Percentiles rank a stretch among this genome's conserved stretches.
Evolutionary conservation across 2,113 vertebrate species (phyloP).

Genomic region (Hippocampus abdominalis): DNA sequence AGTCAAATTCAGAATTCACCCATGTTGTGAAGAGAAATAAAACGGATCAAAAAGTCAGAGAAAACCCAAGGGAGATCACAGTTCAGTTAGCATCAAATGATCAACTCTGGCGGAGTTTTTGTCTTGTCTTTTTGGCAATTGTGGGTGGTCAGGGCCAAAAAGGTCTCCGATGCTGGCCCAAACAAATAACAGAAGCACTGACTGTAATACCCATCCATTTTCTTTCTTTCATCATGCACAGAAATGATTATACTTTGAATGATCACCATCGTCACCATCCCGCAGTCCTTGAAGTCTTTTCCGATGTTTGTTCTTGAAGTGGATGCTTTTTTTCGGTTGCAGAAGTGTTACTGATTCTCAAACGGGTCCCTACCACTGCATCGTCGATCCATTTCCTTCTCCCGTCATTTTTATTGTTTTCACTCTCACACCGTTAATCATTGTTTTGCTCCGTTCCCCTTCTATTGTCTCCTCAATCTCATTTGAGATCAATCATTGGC

Average conservation of each 20-base stretch:
- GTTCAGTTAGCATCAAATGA: no score
- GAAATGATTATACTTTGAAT: neutral
- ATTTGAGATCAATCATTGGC: neutral
- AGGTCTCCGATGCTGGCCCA: no score
- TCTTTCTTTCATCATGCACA: neutral
- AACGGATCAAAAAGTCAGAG: no score
- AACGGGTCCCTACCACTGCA: conserved; percentile 2
- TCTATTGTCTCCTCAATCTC: conserved; percentile 1
- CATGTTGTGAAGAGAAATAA: no score
- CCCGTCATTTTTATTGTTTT: neutral
- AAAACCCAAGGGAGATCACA: no score
- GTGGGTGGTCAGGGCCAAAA: no score
- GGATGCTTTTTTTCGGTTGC: neutral
- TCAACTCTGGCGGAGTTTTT: no score
- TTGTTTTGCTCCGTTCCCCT: conserved; percentile 17
- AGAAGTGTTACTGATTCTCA: conserved; percentile 4
- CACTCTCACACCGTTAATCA: conserved; percentile 15
- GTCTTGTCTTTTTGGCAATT: no score
- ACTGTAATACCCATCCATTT: no score
- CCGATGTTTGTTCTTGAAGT: neutral
- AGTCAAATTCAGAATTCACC: no score
- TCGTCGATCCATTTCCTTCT: conserved; percentile 1
- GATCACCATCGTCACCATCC: neutral
- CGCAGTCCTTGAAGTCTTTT: neutral
- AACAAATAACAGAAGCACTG: no score